Evolutionary conservation across 2,113 vertebrate species (phyloP).

Genomic region (Eurystomus gularis): DNA sequence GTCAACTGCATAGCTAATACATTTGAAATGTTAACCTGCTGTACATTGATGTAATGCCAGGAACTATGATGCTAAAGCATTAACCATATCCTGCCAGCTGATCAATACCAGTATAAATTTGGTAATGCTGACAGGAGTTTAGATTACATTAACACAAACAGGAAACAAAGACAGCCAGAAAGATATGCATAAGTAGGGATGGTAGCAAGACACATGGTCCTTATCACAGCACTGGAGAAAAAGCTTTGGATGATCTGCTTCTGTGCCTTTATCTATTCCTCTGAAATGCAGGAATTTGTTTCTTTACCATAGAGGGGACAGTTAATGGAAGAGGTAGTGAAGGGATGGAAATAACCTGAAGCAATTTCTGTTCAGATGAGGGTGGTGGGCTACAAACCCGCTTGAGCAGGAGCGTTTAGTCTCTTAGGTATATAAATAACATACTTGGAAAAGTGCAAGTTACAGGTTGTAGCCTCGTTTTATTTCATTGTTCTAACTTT

Average conservation of each 20-base stretch:
- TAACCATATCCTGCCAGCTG: neutral
- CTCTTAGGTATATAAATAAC: constrained; percentile 53
- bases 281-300: neutral
- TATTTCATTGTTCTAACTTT: constrained; percentile 46
- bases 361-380: neutral
- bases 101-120: neutral
- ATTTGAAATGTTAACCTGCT: neutral
- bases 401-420: neutral
- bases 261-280: neutral
- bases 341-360: constrained; percentile 1
- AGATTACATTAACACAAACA: neutral
- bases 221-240: neutral
- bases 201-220: neutral
- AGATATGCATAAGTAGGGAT: neutral
- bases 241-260: neutral
- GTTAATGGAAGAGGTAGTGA: constrained; percentile 3
- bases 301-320: neutral
- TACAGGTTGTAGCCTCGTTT: constrained; percentile 37
- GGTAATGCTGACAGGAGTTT: neutral
- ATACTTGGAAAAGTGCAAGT: constrained; percentile 32
- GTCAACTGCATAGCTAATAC: constrained; percentile 3
- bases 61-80: neutral
- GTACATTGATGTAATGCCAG: neutral
- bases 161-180: neutral
- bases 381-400: neutral